Conservation (phyloP, 2,888 invertebrate species). For the Brassicogethes aeneus region DNA sequence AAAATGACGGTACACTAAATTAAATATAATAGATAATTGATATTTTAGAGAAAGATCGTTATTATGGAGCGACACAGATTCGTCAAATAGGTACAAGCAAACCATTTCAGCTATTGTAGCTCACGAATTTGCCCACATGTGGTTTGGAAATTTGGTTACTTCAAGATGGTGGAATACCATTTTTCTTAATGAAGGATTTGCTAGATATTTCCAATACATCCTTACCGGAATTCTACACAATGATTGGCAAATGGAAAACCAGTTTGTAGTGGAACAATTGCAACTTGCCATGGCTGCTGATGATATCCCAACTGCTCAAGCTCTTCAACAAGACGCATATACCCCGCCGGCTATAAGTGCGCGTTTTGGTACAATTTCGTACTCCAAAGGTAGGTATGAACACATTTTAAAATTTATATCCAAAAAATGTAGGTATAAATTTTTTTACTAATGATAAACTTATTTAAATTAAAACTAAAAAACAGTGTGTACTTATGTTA, state of each 20-base stretch:
- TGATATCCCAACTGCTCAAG: slow-evolving; percentile 18
- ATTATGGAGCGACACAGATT: slow-evolving; percentile 41
- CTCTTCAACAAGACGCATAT: slow-evolving; percentile 46
- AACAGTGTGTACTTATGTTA: no score
- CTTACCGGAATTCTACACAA: slow-evolving; percentile 15
- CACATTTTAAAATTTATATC: no score
- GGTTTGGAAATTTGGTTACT: slow-evolving; percentile 73
- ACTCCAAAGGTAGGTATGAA: slow-evolving; percentile 56
- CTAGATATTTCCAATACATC: slow-evolving; percentile 65
- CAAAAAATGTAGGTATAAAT: no score
- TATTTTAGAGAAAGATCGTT: slow-evolving; percentile 47
- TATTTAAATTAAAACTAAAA: no score
- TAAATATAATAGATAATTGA: neutral
- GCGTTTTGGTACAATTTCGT: slow-evolving; percentile 51
- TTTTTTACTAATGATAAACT: no score
- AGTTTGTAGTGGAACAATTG: slow-evolving; percentile 19
- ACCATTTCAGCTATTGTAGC: slow-evolving; percentile 57
- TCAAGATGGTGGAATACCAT: slow-evolving; percentile 67
- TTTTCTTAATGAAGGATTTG: slow-evolving; percentile 71
- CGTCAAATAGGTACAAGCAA: slow-evolving; percentile 52
- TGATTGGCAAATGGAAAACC: slow-evolving; percentile 19
- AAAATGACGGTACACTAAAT: no score
- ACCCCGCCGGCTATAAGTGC: slow-evolving; percentile 45
- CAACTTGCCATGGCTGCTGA: slow-evolving; percentile 18
- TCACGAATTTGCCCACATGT: slow-evolving; percentile 76